These are phyloP conservation scores for Deladenus siricidicola DNA, from an alignment of 2,888 invertebrate species.

Conservation along the genomic window DNA sequence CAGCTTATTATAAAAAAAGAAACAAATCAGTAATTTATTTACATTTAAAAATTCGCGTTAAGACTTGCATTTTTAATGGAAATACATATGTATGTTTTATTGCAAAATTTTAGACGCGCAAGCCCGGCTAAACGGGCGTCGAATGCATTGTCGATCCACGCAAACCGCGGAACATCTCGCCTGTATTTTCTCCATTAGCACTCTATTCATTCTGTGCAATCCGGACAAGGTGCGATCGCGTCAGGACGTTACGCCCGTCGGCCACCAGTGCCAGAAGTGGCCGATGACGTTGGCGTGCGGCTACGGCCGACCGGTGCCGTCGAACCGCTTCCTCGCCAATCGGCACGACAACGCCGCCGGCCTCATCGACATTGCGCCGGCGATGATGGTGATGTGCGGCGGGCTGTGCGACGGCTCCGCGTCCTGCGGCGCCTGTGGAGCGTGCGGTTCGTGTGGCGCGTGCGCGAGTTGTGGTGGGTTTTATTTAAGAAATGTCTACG, in stretches of 20 bases:
- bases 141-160: slow-evolving; percentile 50
- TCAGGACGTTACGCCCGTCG: slow-evolving; percentile 42
- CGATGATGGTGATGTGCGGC: slow-evolving; percentile 36
- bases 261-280: slow-evolving; percentile 52
- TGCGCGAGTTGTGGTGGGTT: slow-evolving; percentile 43
- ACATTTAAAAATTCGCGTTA: neutral
- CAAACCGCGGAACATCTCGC: slow-evolving; percentile 57
- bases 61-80: neutral
- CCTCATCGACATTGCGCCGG: slow-evolving; percentile 29
- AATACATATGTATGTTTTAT: neutral
- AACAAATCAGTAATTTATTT: too few relatives aligned
- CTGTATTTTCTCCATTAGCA: slow-evolving; percentile 56
- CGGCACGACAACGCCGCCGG: slow-evolving; percentile 22
- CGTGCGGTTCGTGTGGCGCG: slow-evolving; percentile 47
- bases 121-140: slow-evolving; percentile 49
- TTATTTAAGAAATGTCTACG: too few relatives aligned
- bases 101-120: slow-evolving; percentile 51
- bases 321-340: slow-evolving; percentile 29
- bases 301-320: slow-evolving; percentile 47
- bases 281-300: slow-evolving; percentile 56
- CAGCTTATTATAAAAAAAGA: too few relatives aligned
- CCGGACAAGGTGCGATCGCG: slow-evolving; percentile 54
- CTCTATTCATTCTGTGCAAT: slow-evolving; percentile 58
- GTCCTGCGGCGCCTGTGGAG: slow-evolving; percentile 28
- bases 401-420: slow-evolving; percentile 22